Base-by-base conservation (phyloP, 2,888 invertebrate species). In the Odontomyia ornata region DNA sequence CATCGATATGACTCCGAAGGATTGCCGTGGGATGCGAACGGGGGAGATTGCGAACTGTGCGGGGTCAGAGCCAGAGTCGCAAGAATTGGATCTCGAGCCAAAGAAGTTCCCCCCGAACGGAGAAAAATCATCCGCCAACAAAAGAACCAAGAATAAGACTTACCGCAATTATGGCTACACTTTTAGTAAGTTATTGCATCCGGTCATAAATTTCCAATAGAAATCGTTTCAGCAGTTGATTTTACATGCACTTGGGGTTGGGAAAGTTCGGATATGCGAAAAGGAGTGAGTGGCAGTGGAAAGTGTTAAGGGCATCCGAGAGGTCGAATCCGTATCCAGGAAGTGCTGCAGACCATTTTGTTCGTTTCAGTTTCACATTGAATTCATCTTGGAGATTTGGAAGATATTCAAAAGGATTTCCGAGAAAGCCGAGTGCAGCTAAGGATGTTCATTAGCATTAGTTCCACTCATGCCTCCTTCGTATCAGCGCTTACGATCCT, bases 161-260 rank as follows among this genome's bases (percentile, higher is more conserved):
- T 47, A 46, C 69, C 69, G 47, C 47, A 69, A 69, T 69, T 69
- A 69, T 69, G 69, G 69, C 69, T 69, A 69, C 69, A 69, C 69
- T 69, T 69, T 69, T 69, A 69, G 69, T 69, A 69, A 69, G 69
- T 69, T 69, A 69, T 69, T 69, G 69, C 69, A 69, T 69, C 69
- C 69, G 69, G 69, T 46, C 69, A 69, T 69, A 69, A 69, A 69
- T 69, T 69, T 69, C 69, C 25, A 69, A 69, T 47, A 47, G 69
- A 65, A 47, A 69, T 69, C 69, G 69, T 69, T 69, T 69, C 69
- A 69, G 69, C 69, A 47, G 69, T 69, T 69, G 69, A 69, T 69
- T 69, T 69, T 69, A 69, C 69, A 69, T 69, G 69, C 69, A 69
- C 69, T 47, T 69, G 69, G 69, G 69, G 69, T 69, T 69, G 69